Evolutionary conservation across 2,888 invertebrate species (phyloP).

Genomic region (Drosophila limbata): DNA sequence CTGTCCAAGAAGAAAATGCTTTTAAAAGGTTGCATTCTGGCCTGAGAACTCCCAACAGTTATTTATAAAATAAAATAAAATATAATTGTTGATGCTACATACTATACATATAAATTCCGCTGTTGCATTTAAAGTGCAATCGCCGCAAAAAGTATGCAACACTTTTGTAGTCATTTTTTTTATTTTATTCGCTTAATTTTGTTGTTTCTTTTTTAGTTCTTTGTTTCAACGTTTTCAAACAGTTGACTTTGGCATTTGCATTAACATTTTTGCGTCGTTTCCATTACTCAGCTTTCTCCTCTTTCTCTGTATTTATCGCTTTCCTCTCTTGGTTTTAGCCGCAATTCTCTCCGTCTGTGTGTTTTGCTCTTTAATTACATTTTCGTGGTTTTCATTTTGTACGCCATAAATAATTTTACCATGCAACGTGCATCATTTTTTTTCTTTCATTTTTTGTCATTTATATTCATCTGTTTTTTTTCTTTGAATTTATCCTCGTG

Average conservation of each 20-base stretch:
- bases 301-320: background rate
- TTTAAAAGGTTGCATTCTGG: slow-evolving; percentile 32
- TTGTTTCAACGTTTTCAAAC: slow-evolving; percentile 41
- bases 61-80: slow-evolving; percentile 42
- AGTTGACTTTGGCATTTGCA: slow-evolving; percentile 72
- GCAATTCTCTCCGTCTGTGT: slow-evolving; percentile 37
- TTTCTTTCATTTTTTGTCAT: slow-evolving; percentile 1
- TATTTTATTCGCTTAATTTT: slow-evolving; percentile 23
- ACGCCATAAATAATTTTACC: slow-evolving; percentile 77
- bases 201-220: slow-evolving; percentile 9
- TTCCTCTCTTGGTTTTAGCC: background rate
- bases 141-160: slow-evolving; percentile 50
- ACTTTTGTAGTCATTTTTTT: slow-evolving; percentile 17
- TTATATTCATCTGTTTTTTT: background rate
- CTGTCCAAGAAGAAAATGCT: slow-evolving; percentile 61
- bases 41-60: slow-evolving; percentile 35
- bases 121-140: slow-evolving; percentile 56
- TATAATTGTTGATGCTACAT: slow-evolving; percentile 51
- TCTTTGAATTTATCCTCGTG: slow-evolving; percentile 10
- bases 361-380: slow-evolving; percentile 77
- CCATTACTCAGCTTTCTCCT: slow-evolving; percentile 12
- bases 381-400: slow-evolving; percentile 76
- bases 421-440: slow-evolving; percentile 34
- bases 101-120: slow-evolving; percentile 20
- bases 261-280: slow-evolving; percentile 48